Base-by-base conservation (phyloP, 2,888 invertebrate genomes). In the Chalcis sispes region DNA sequence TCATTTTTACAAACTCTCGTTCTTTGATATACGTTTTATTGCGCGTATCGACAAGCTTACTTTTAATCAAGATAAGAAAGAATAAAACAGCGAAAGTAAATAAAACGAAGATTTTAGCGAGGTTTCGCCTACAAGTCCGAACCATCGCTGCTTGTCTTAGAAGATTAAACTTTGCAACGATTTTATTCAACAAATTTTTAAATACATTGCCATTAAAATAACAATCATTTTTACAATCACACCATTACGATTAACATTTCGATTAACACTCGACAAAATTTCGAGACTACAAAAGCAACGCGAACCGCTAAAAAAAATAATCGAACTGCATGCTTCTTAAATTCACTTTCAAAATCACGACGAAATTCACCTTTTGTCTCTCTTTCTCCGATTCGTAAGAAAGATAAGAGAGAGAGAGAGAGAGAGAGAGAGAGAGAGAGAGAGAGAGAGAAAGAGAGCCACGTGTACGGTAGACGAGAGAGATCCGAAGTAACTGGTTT, bases 401-500 rank as follows among this genome's bases (percentile, higher is more conserved):
- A n/a, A 2, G 7, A 40, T 10, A 36, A 4, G 36, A 36, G 10
- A 36, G 10, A 36, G 10, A 36, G 10, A 36, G 36, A 36, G 10
- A 10, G 10, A 36, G 36, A 36, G 10, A n/a, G n/a, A n/a, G n/a
- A n/a, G n/a, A n/a, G n/a, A n/a, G n/a, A n/a, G n/a, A n/a, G n/a
- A n/a, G n/a, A 36, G 36, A 10, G 15, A 1, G 3, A 27, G 2
- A 29, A 10, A 20, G 40, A 18, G 25, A 36, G 25, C 18, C 3
- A 18, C 20, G 54, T n/a, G 32, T 25, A n/a, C 56, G 8, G 13
- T 23, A n/a, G 36, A 18, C 4, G 20, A 8, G 42, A 27, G 20
- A 62, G 67, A 69, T 62, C 25, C 48, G 2, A 23, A 40, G 25
- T 62, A 70, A 75, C 75, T 70, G 70, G 70, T 65, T 75, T 64